phyloP scores from a whole-genome alignment of 1,140 invertebrate genomes.

The Pseudomyrmex flavicornis region DNA sequence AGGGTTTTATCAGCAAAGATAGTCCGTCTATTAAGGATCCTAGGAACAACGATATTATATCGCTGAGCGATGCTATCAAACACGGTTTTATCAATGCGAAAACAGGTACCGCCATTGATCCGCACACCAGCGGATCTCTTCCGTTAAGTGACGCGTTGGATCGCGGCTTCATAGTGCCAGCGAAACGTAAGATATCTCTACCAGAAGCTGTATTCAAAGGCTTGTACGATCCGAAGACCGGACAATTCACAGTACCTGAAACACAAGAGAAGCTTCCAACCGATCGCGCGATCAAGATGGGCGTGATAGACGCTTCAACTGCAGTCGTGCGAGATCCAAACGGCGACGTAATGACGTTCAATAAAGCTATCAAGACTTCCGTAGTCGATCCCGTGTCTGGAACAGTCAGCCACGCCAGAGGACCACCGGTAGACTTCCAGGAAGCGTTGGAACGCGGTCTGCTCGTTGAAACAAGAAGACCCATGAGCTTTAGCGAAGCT shows the following conservation, averaged over 20 bases:
- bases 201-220: slow-evolving; percentile 95
- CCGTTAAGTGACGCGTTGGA: slow-evolving; percentile 93
- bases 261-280: slow-evolving; percentile 91
- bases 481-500: slow-evolving; percentile 93
- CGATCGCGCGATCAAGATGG: slow-evolving; percentile 91
- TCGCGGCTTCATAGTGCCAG: slow-evolving; percentile 92
- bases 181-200: slow-evolving; percentile 92
- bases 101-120: slow-evolving; percentile 91
- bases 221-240: slow-evolving; percentile 91
- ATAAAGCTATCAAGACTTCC: slow-evolving; percentile 91
- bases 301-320: slow-evolving; percentile 92
- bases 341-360: slow-evolving; percentile 92
- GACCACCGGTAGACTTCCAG: slow-evolving; percentile 91
- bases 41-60: slow-evolving; percentile 91
- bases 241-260: slow-evolving; percentile 89
- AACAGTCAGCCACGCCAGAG: slow-evolving; percentile 87
- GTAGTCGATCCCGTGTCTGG: slow-evolving; percentile 92
- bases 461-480: slow-evolving; percentile 91
- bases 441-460: slow-evolving; percentile 95
- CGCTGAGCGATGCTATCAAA: slow-evolving; percentile 92
- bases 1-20: slow-evolving; percentile 90
- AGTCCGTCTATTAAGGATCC: slow-evolving; percentile 93
- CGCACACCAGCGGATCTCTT: slow-evolving; percentile 89
- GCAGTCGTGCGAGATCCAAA: slow-evolving; percentile 87
- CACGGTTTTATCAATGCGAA: slow-evolving; percentile 93